phyloP scores from a whole-genome alignment of 2,888 invertebrate species.

The Phalera bucephala region DNA sequence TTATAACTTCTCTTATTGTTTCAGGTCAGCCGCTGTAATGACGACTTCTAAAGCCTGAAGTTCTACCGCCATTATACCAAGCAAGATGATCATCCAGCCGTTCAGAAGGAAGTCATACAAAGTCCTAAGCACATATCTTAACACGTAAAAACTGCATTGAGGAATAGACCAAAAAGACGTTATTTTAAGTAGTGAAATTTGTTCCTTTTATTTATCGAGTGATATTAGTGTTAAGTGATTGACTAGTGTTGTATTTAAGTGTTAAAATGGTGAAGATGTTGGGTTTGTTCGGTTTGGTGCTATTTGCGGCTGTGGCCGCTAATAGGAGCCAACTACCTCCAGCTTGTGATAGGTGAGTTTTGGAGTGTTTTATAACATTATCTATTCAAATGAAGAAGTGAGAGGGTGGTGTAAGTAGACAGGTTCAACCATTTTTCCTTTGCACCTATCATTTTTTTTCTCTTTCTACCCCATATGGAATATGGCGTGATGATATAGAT shows the following conservation, averaged over 20 bases:
- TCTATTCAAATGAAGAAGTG: constrained; percentile 2
- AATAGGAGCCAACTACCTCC: constrained; percentile 74
- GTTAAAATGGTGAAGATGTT: constrained; percentile 55
- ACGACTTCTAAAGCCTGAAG: constrained; percentile 35
- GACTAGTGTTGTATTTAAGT: too few relatives aligned
- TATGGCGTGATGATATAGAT: too few relatives aligned
- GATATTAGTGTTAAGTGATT: constrained; percentile 63
- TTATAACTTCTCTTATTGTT: constrained; percentile 42
- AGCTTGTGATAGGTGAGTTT: constrained; percentile 81
- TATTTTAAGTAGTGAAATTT: constrained; percentile 32
- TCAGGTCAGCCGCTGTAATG: constrained; percentile 42
- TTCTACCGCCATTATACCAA: constrained; percentile 39
- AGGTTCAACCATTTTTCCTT: too few relatives aligned
- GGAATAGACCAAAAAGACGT: constrained; percentile 25
- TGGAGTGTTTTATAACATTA: not conserved
- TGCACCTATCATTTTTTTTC: too few relatives aligned
- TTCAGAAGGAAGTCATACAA: constrained; percentile 65
- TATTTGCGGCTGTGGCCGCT: constrained; percentile 52
- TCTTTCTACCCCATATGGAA: too few relatives aligned
- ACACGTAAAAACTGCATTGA: constrained; percentile 52
- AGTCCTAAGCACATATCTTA: constrained; percentile 62
- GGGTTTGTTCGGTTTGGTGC: constrained; percentile 48
- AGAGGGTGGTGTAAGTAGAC: not conserved
- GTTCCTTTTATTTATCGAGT: constrained; percentile 59
- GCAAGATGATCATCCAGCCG: constrained; percentile 64